Evolutionary conservation across 2,888 invertebrate species (phyloP).

Genomic region (Lithosia quadra): DNA sequence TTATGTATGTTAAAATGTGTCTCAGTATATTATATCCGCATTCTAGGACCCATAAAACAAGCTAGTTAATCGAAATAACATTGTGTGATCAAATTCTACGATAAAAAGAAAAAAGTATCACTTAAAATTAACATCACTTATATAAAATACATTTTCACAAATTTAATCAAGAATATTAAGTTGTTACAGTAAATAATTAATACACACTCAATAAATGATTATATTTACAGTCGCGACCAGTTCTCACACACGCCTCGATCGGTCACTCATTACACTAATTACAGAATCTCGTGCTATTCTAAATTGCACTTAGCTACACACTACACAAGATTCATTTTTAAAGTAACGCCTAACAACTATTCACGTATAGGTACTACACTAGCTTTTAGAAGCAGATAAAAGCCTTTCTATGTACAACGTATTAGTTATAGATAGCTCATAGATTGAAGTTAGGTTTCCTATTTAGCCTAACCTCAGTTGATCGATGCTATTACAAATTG

Average conservation of each 20-base stretch:
- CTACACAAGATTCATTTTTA: background rate
- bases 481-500: background rate
- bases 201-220: background rate
- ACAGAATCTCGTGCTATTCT: background rate
- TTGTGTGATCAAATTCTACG: background rate
- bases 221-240: background rate
- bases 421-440: background rate
- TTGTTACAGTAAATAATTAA: background rate
- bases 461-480: background rate
- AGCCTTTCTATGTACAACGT: conserved; percentile 7
- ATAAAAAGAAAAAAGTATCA: background rate
- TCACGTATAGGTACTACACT: background rate
- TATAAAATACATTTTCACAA: background rate
- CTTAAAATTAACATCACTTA: background rate
- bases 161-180: background rate
- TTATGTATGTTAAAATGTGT: too few relatives aligned
- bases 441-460: background rate
- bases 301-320: background rate
- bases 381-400: background rate
- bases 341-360: background rate
- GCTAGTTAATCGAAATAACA: too few relatives aligned
- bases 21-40: too few relatives aligned
- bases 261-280: background rate
- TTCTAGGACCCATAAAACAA: too few relatives aligned
- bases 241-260: background rate